These are phyloP conservation scores for Heliangelus exortis DNA, from an alignment of 2,797 vertebrate genomes.

Conservation along the genomic window DNA sequence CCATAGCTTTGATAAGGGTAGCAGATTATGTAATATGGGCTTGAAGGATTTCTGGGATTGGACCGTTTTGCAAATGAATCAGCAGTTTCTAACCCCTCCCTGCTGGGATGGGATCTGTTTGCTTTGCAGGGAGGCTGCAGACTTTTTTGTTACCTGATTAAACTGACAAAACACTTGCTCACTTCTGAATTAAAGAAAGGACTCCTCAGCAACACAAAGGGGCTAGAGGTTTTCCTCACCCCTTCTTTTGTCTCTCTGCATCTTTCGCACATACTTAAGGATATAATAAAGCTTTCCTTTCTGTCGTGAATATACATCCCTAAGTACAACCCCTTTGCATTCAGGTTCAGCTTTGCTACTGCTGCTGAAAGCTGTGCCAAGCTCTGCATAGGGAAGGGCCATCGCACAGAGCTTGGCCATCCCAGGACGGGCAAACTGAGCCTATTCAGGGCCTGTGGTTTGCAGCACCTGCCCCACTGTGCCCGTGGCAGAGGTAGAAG, in stretches of 20 bases:
- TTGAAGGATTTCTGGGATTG: conserved; percentile 17
- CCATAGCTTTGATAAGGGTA: background rate
- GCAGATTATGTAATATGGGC: background rate
- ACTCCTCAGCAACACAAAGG: background rate
- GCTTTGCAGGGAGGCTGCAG: conserved; percentile 13
- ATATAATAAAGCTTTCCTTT: background rate
- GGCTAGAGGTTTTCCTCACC: background rate
- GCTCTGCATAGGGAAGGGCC: background rate
- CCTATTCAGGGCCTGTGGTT: background rate
- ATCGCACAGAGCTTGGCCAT: background rate
- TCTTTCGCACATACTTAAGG: background rate
- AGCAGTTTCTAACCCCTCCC: conserved; percentile 51
- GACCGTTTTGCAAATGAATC: conserved; percentile 52
- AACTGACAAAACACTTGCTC: background rate
- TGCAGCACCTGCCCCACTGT: fast-evolving
- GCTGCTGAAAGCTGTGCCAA: background rate
- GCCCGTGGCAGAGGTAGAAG: background rate
- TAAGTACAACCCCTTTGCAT: background rate
- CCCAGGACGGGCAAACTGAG: background rate
- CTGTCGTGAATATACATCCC: background rate
- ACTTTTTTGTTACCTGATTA: conserved; percentile 1
- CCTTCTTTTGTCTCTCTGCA: background rate
- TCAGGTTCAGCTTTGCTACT: background rate
- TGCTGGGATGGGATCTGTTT: conserved; percentile 61
- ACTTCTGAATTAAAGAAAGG: background rate